Base-by-base conservation (phyloP, 30 jellyfish, hydroid and myxozoan species). In the Phacellophora camtschatica region DNA sequence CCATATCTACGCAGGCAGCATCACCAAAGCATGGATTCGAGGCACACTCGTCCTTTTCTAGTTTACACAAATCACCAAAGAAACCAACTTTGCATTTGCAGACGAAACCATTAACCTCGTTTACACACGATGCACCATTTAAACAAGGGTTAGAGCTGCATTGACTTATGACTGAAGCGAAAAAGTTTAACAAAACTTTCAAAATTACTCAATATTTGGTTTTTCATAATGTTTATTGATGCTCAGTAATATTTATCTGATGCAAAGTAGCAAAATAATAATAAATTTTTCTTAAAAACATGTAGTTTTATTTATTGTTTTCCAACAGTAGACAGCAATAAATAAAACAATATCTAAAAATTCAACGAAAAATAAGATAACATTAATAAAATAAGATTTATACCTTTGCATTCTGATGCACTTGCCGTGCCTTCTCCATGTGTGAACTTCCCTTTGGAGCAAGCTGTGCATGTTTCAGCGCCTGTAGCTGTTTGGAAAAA, bases 141-240 rank as follows among this genome's bases (percentile, higher is more conserved):
- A 85, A 13, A 84, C 99, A 94, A 1, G 99, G 99, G 49, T 63
- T 74, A 5, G 97, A 85, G 19, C 84, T 49, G 59, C 99, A 94
- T 9, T 74, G 76, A 51, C 81, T 80, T 74, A 93, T 82, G 7
- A 16, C 99, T 93, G 19, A 20, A 5, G 41, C 15, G 25, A 20
- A 10, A n/a, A 28, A 6, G 62, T 31, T 19, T 7, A 32, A 19
- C 28, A 25, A n/a, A n/a, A n/a, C n/a, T n/a, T n/a, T n/a, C n/a
- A n/a, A n/a, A n/a, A n/a, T n/a, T n/a, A n/a, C n/a, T n/a, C n/a
- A n/a, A n/a, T n/a, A n/a, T n/a, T n/a, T n/a, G n/a, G n/a, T n/a
- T n/a, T n/a, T n/a, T n/a, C n/a, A n/a, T n/a, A n/a, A n/a, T n/a
- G n/a, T n/a, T n/a, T n/a, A n/a, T n/a, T n/a, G n/a, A n/a, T n/a